Percentiles rank a stretch among this genome's conserved stretches.
Evolutionary conservation across 2,888 invertebrate genomes (phyloP).

Genomic region (Aethes cnicana): DNA sequence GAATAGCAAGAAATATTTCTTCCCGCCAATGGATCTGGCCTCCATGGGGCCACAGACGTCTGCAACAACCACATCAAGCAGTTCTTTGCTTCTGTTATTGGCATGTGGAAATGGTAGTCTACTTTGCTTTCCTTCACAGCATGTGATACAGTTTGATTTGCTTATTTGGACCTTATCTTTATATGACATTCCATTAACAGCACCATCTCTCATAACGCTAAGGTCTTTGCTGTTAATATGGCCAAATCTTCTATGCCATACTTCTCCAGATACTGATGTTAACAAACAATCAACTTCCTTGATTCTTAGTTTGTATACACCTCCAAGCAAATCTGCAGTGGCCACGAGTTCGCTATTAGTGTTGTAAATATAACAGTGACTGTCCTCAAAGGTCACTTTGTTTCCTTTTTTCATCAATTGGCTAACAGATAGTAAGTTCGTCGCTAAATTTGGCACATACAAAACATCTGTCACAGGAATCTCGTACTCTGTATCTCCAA

Average conservation of each 20-base stretch:
- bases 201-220: conserved; percentile 34
- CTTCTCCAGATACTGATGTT: background rate
- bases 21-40: background rate
- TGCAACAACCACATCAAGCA: background rate
- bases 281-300: background rate
- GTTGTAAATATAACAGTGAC: conserved; percentile 25
- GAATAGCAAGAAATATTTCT: background rate
- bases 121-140: conserved; percentile 16
- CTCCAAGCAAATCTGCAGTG: conserved; percentile 28
- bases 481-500: background rate
- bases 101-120: conserved; percentile 7
- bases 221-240: conserved; percentile 33
- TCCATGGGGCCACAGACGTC: background rate
- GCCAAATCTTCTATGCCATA: conserved; percentile 33
- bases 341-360: conserved; percentile 17
- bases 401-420: conserved; percentile 35
- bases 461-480: conserved; percentile 30
- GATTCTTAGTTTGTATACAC: conserved; percentile 33
- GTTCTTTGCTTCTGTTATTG: background rate
- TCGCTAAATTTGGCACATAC: conserved; percentile 33
- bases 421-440: conserved; percentile 36
- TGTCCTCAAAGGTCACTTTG: conserved; percentile 31
- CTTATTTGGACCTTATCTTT: conserved; percentile 9
- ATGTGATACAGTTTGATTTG: conserved; percentile 17
- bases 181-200: conserved; percentile 30